Conservation (phyloP, 2,113 vertebrate species). For the Chaetodon trifascialis region DNA sequence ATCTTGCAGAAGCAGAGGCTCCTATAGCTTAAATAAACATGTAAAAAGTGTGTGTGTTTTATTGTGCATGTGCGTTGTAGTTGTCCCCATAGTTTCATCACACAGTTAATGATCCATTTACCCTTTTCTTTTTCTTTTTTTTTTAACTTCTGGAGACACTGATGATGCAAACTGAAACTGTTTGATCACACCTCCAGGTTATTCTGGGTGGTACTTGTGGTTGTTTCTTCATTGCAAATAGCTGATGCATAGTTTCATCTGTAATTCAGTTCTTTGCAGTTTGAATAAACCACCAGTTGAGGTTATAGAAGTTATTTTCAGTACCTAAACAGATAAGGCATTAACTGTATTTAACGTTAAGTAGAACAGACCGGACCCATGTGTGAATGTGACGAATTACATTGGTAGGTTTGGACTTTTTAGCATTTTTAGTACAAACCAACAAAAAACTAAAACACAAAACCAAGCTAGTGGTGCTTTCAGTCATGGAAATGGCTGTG, state of each 20-base stretch:
- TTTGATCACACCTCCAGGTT: neutral
- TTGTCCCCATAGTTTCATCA: neutral
- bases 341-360: neutral
- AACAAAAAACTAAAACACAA: neutral
- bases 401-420: neutral
- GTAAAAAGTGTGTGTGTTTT: neutral
- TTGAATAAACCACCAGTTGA: neutral
- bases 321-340: neutral
- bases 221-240: neutral
- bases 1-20: neutral
- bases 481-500: neutral
- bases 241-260: neutral
- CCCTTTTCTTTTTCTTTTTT: too few species aligned
- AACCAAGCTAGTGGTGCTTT: neutral
- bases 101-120: neutral
- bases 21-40: neutral
- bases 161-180: constrained; percentile 21
- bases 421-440: neutral
- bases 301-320: neutral
- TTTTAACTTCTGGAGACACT: neutral
- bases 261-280: neutral
- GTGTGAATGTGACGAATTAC: neutral
- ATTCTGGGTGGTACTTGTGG: neutral
- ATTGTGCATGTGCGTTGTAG: neutral
- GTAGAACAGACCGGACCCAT: neutral